Evolutionary conservation across 2,888 invertebrate genomes (phyloP), one percentile per base, ranked within the genome.

Genomic region (Melanargia galathea): DNA sequence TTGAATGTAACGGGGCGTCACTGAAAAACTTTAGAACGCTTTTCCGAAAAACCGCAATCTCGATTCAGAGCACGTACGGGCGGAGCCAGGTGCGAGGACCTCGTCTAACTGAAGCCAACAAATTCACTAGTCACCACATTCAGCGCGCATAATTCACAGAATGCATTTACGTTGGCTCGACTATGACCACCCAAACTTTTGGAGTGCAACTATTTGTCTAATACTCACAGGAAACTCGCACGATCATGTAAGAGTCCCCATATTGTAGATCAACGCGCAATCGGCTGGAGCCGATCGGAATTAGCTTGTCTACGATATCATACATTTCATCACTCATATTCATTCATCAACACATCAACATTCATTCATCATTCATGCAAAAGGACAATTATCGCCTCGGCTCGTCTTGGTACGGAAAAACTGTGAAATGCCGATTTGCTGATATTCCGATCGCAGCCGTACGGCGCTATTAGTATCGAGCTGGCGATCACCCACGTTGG

Each of bases 131-230:
- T 82, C 82, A 80, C 82, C 84, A 81, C 82, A 80, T 82, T 79
- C 73, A 68, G 72, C 40, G 26, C 71, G 72, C 78, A 84, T 87
- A 84, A 84, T 81, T 86, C 84, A 82, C 81, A 77, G 84, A 86
- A 85, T 84, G 82, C 84, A 84, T 84, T 85, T 82, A 77, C 76
- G 75, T 69, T 66, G 62, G 70, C 70, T 70, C 70, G 65, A 70
- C 73, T 73, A 66, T 69, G 69, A 71, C 64, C 71, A 65, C 38
- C 60, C 70, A 73, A 77, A 74, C 73, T 70, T 66, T 58, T 30
- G 51, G 55, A 60, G 45, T 26, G 30, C 43, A 73, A 77, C 76
- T 67, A 73, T 54, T 51, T 18, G 62, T 49, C 49, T 48, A 35
- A 18, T 48, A 62, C 49, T 56, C 63, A 52, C 20, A 26, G 18